phyloP scores from a whole-genome alignment of 1,140 invertebrate genomes.

The Dicyema japonicum region DNA sequence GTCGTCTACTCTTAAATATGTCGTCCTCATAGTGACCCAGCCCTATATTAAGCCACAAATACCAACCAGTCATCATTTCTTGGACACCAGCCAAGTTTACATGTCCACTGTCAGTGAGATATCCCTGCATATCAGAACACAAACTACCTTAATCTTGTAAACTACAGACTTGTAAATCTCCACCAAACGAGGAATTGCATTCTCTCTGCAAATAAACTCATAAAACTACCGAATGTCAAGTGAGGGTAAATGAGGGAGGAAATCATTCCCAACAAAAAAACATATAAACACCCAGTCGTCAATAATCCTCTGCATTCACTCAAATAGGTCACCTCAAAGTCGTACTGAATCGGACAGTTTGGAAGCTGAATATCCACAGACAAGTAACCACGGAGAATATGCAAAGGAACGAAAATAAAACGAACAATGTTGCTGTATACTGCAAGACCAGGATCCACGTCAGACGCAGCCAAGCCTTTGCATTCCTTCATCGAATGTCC shows the following conservation, averaged over 20 bases:
- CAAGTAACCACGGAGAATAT: conserved; percentile 69
- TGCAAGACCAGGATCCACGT: conserved; percentile 3
- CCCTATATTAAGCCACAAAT: conserved; percentile 23
- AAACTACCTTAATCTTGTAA: conserved; percentile 40
- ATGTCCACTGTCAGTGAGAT: conserved; percentile 63
- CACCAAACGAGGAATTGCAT: conserved; percentile 71
- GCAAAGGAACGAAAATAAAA: conserved; percentile 32
- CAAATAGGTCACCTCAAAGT: conserved; percentile 19
- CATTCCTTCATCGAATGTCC: conserved; percentile 86
- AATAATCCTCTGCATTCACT: conserved; percentile 10
- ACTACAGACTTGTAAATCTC: conserved; percentile 72
- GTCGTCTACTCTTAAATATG: conserved; percentile 62
- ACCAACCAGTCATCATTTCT: conserved; percentile 37
- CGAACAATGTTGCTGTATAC: background rate
- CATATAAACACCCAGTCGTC: conserved; percentile 99
- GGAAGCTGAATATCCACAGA: conserved; percentile 52
- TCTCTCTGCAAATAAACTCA: conserved; percentile 30
- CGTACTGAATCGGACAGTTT: conserved; percentile 47
- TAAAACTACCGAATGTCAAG: conserved; percentile 40
- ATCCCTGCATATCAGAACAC: conserved; percentile 32
- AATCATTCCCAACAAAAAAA: conserved; percentile 99
- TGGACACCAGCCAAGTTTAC: conserved; percentile 66
- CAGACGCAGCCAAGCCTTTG: conserved; percentile 26
- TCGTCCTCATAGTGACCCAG: conserved; percentile 74
- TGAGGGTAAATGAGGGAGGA: conserved; percentile 81